Evolutionary conservation across 2,113 vertebrate genomes (phyloP).

Genomic region (Urocynchramus pylzowi): DNA sequence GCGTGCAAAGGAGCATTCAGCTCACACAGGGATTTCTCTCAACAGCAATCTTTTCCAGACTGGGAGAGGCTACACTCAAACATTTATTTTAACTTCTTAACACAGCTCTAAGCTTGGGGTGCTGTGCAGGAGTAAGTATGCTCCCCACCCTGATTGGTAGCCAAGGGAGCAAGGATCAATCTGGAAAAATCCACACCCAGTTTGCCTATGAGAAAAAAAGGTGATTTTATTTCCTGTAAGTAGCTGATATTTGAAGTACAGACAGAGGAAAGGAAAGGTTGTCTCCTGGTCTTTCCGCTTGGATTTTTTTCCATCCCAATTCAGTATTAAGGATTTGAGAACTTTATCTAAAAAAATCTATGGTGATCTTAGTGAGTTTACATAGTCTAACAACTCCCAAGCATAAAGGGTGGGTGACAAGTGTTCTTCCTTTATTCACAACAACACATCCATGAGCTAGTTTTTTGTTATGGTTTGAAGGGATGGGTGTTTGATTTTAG

Average conservation of each 20-base stretch:
- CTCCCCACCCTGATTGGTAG: not conserved
- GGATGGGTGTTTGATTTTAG: not conserved
- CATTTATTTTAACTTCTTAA: not conserved
- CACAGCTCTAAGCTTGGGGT: not conserved
- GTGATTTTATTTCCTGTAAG: not conserved
- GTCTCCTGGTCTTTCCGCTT: not conserved
- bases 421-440: not conserved
- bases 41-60: not conserved
- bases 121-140: not conserved
- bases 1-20: not conserved
- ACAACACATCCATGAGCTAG: fast-evolving
- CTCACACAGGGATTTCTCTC: not conserved
- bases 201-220: not conserved
- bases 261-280: not conserved
- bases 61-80: not conserved
- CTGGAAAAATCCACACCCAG: not conserved
- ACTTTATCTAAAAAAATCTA: not conserved
- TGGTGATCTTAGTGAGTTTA: not conserved
- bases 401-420: not conserved
- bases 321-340: not conserved
- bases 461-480: not conserved
- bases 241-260: not conserved
- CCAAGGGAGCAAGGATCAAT: not conserved
- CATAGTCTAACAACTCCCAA: not conserved
- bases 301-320: not conserved